Base-by-base conservation (phyloP, 2,888 invertebrate species). In the Sclerodermus sp. region DNA sequence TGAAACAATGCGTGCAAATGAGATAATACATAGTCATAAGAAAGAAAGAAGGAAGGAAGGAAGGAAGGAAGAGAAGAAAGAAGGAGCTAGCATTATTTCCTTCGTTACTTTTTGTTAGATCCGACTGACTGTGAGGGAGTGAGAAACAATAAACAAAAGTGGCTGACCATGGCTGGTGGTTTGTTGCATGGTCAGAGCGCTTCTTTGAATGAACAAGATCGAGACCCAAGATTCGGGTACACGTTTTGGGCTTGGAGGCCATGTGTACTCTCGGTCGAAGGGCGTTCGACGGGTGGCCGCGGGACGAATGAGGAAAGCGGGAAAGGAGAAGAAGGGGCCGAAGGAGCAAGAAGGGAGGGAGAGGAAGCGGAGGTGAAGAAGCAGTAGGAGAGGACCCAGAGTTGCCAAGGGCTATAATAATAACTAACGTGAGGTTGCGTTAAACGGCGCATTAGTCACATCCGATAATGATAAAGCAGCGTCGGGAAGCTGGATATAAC, bases 371-470 rank as follows among this genome's bases (percentile, higher is more conserved):
- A 30, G 16, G 23, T 30, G 42, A 42, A 49, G 46, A 51, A 45
- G 43, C 43, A 55, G 53, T 49, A 47, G 53, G 47, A 44, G 42
- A 47, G 42, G 55, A 36, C 57, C 32, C 42, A 46, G 56, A 46
- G 62, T 64, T 63, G 67, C 67, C 71, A 63, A 69, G 62, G 70
- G 69, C 66, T 67, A 65, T 68, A 69, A 71, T 69, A 68, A 68
- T 66, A 68, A 69, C 67, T 65, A 70, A 66, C 65, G 58, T 60
- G 67, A 69, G 68, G 64, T 64, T 70, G 67, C 68, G 62, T 67
- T 70, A 68, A 71, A 66, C 65, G 66, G 62, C 62, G 64, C 68
- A 69, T 70, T 71, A 71, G 72, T 71, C 67, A 70, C 67, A 68
- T 70, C 66, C 63, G 68, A 71, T 67, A 71, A 69, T 70, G 66